Base-by-base conservation (phyloP, 1,140 invertebrate species). In the Pseudomyrmex gracilis region DNA sequence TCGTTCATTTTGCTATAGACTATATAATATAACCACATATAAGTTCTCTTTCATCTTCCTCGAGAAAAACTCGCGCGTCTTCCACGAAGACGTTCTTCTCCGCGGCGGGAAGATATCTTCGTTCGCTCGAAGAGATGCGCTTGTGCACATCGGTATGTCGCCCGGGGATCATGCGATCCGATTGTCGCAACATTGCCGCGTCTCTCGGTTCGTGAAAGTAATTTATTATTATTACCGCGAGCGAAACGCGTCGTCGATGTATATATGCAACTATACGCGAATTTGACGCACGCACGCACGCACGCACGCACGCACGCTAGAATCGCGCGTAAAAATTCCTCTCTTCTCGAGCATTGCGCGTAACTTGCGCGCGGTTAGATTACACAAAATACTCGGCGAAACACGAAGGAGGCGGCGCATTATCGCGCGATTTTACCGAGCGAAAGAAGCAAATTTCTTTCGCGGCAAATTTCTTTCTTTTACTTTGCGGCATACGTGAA, bases 201-300 rank as follows among this genome's bases (percentile, higher is more conserved):
- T 51, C 3, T 63, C 22, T 24, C 10, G 51, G 34, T 78, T 58
- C 63, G 51, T 58, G 64, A 78, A 78, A 78, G 74, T 78, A 70
- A 78, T 78, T 67, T 70, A 34, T 34, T 34, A 34, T 2, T 2
- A 78, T 78, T 70, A 70, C 34, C 74, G 64, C 74, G 24, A n/a
- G 58, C 49, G 73, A 51, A 57, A 3, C 17, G 2, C n/a, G 20
- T 34, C 74, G 74, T 24, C 67, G 67, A 53, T 15, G 55, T 53
- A 5, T 15, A 67, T 53, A 5, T 49, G 49, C 55, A 13, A 63
- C 20, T 12, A 61, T 12, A 61, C 43, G 43, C 17, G 34, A n/a
- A 15, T 15, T 55, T 8, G 66, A 43, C 20, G 20, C 57, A 20
- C 12, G 47, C 15, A 51, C 53, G 12, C 20, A 9, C 45, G 60